phyloP scores from a whole-genome alignment of 2,797 vertebrate species.

The Thripadectes ignobilis region DNA sequence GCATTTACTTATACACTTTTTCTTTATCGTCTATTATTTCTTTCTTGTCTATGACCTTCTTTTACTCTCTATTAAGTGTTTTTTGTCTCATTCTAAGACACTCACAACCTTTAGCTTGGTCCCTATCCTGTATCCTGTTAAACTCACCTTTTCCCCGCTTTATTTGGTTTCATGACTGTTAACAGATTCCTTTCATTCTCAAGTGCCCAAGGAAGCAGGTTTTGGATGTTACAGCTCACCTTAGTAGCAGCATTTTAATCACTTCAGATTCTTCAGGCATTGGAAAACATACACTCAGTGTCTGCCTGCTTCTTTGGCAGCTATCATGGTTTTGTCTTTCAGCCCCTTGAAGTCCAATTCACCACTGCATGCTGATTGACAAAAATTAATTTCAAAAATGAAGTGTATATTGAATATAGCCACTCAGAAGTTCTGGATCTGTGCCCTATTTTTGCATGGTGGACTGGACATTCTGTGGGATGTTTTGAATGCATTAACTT shows the following conservation, averaged over 20 bases:
- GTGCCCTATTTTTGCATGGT: neutral
- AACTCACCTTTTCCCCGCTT: neutral
- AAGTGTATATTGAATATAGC: neutral
- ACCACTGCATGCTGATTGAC: neutral
- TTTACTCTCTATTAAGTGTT: neutral
- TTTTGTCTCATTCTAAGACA: neutral
- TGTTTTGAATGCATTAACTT: neutral
- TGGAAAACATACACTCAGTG: neutral
- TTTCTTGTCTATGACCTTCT: neutral
- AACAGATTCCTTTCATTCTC: neutral
- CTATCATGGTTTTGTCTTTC: neutral
- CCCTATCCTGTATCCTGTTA: neutral
- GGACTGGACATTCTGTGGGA: neutral
- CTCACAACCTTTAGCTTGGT: neutral
- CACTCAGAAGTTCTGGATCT: neutral
- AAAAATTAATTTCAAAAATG: neutral
- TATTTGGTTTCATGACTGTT: neutral
- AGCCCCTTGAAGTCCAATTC: neutral
- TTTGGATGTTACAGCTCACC: neutral
- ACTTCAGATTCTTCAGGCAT: neutral
- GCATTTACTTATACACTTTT: neutral
- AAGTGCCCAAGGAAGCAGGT: neutral
- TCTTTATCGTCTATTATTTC: no score
- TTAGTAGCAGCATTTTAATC: neutral
- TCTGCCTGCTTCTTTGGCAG: neutral